Conservation (phyloP, 2,888 invertebrate species). For the Agonopterix arenella region DNA sequence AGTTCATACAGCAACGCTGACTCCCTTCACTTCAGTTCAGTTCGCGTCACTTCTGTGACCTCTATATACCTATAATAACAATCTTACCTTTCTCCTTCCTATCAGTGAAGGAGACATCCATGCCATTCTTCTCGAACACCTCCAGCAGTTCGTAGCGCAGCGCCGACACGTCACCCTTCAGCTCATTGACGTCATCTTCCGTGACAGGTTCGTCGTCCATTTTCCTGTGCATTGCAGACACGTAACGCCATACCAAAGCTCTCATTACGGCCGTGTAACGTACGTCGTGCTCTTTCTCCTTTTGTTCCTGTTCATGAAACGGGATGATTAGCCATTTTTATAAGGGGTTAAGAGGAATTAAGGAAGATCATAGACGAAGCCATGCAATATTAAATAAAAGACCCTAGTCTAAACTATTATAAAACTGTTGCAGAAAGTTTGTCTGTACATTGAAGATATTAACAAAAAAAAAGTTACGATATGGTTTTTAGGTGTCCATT, state of each 20-base stretch:
- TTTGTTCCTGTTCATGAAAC: constrained; percentile 54
- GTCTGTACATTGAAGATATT: too few species aligned
- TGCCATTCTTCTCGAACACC: constrained; percentile 90
- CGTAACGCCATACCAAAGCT: constrained; percentile 94
- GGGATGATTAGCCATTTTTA: too few species aligned
- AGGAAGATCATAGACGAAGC: too few species aligned
- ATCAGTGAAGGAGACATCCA: constrained; percentile 86
- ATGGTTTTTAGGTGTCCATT: too few species aligned
- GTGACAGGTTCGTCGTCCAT: constrained; percentile 91
- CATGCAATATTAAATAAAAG: too few species aligned
- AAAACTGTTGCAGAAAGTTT: too few species aligned
- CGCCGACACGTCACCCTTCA: constrained; percentile 95
- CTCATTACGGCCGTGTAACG: constrained; percentile 90
- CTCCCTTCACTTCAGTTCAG: constrained; percentile 94
- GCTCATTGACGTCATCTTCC: constrained; percentile 94
- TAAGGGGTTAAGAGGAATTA: too few species aligned
- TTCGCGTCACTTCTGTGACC: constrained; percentile 94
- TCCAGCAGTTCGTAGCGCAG: constrained; percentile 95
- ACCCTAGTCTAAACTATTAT: too few species aligned
- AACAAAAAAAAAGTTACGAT: too few species aligned
- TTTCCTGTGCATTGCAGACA: constrained; percentile 90
- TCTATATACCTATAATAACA: neutral
- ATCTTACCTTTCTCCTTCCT: constrained; percentile 84
- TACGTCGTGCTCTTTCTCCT: constrained; percentile 81
- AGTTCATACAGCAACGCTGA: constrained; percentile 94